Evolutionary conservation across 2,888 invertebrate genomes (phyloP).

Genomic region (Sarcophaga carnaria): DNA sequence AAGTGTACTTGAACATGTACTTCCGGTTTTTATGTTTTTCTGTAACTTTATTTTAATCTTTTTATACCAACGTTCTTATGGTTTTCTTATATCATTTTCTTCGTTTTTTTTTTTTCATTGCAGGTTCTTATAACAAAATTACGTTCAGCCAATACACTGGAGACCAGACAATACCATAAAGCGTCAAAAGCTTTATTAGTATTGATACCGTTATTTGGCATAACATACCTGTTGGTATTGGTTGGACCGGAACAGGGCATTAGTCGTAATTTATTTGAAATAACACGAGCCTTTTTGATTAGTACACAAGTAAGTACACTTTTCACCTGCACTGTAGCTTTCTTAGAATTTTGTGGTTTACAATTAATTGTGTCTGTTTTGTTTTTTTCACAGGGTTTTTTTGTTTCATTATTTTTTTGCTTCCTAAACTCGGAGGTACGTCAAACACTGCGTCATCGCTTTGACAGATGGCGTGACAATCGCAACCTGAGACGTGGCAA

Average conservation of each 20-base stretch:
- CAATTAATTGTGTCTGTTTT: conserved; percentile 15
- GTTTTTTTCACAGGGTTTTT: conserved; percentile 87
- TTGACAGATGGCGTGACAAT: conserved; percentile 87
- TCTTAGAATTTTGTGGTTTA: too few species aligned
- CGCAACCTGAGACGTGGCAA: conserved; percentile 78
- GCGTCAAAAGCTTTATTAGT: conserved; percentile 95
- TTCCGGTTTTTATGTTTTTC: conserved; percentile 25
- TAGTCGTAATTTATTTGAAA: conserved; percentile 89
- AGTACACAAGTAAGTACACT: conserved; percentile 90
- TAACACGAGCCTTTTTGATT: conserved; percentile 90
- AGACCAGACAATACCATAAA: conserved; percentile 94
- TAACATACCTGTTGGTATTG: conserved; percentile 93
- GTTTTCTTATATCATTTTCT: conserved; percentile 3
- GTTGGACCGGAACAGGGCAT: conserved; percentile 90
- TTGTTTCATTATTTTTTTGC: conserved; percentile 95
- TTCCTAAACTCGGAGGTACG: conserved; percentile 96
- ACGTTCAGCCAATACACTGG: conserved; percentile 93
- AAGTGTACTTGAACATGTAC: conserved; percentile 14
- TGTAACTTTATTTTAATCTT: neutral
- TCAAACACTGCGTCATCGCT: conserved; percentile 91
- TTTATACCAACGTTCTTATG: neutral
- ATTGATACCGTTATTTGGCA: conserved; percentile 94
- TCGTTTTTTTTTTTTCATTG: conserved; percentile 36
- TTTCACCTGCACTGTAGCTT: neutral
- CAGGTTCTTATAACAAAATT: conserved; percentile 96